These are phyloP conservation scores for Catocala nupta DNA, from an alignment of 2,888 invertebrate genomes.

Conservation along the genomic window DNA sequence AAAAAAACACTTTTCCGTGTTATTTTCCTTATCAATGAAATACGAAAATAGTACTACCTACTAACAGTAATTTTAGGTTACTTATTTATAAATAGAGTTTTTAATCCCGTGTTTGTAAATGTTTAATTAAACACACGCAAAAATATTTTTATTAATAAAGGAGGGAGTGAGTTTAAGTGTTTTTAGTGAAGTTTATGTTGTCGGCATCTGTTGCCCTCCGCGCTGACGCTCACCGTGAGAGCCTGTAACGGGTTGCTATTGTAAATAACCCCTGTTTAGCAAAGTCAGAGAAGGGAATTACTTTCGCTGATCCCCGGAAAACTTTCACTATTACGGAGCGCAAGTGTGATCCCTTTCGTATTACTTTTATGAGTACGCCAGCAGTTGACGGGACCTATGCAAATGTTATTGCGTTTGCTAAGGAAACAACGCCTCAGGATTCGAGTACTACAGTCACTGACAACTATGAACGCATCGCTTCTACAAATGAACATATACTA, in stretches of 20 bases:
- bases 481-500: slow-evolving; percentile 28
- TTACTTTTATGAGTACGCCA: slow-evolving; percentile 77
- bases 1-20: slow-evolving; percentile 47
- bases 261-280: slow-evolving; percentile 67
- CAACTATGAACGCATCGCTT: slow-evolving; percentile 36
- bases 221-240: slow-evolving; percentile 51
- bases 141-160: neutral
- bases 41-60: slow-evolving; percentile 5
- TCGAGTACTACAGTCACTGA: slow-evolving; percentile 29
- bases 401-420: slow-evolving; percentile 79
- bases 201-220: slow-evolving; percentile 52
- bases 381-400: slow-evolving; percentile 79
- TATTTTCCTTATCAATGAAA: slow-evolving; percentile 19
- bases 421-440: slow-evolving; percentile 64
- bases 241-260: slow-evolving; percentile 58
- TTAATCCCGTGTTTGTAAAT: neutral
- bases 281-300: slow-evolving; percentile 69
- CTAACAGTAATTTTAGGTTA: too few relatives aligned
- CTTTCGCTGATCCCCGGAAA: slow-evolving; percentile 72
- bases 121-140: neutral
- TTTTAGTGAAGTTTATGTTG: slow-evolving; percentile 53
- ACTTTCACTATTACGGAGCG: slow-evolving; percentile 75
- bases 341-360: slow-evolving; percentile 77
- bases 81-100: neutral
- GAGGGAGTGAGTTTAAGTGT: slow-evolving; percentile 9